A percentile compares a stretch with the other conserved stretches of the same genome.
Conservation (phyloP, 1,140 invertebrate genomes). For the Sycobia sp. region DNA sequence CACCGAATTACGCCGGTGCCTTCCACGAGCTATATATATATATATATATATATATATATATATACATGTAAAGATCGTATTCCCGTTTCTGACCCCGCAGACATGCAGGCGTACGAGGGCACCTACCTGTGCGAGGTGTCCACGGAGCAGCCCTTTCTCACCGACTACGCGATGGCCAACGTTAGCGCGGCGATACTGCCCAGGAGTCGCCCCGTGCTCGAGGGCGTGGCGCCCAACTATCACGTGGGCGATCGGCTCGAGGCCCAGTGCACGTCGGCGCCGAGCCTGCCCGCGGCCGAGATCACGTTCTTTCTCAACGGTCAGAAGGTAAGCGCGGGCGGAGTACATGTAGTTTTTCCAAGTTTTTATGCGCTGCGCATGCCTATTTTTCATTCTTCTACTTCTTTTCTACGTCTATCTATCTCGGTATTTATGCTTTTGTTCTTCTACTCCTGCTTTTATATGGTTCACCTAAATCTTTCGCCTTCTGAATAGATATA, state of each 20-base stretch:
- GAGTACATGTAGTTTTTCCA: too few relatives aligned
- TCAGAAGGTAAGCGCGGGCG: slow-evolving; percentile 73
- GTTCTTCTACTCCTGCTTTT: too few relatives aligned
- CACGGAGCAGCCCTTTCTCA: slow-evolving; percentile 62
- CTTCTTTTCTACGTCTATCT: too few relatives aligned
- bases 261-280: slow-evolving; percentile 77
- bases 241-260: slow-evolving; percentile 74
- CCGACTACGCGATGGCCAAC: slow-evolving; percentile 57
- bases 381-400: too few relatives aligned
- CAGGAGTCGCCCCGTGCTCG: slow-evolving; percentile 47
- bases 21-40: too few relatives aligned
- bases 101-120: slow-evolving; percentile 49
- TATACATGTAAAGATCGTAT: too few relatives aligned
- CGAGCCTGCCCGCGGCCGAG: slow-evolving; percentile 72
- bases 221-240: slow-evolving; percentile 62
- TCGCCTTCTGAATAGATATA: too few relatives aligned
- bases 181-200: slow-evolving; percentile 61
- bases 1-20: too few relatives aligned
- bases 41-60: too few relatives aligned
- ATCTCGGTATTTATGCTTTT: too few relatives aligned
- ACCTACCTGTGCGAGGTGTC: slow-evolving; percentile 67
- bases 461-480: too few relatives aligned
- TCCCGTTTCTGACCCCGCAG: not conserved
- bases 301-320: slow-evolving; percentile 78
- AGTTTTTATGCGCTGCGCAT: too few relatives aligned